Evolutionary conservation across 2,113 vertebrate genomes (phyloP).

Genomic region (Prietella phreatophila): DNA sequence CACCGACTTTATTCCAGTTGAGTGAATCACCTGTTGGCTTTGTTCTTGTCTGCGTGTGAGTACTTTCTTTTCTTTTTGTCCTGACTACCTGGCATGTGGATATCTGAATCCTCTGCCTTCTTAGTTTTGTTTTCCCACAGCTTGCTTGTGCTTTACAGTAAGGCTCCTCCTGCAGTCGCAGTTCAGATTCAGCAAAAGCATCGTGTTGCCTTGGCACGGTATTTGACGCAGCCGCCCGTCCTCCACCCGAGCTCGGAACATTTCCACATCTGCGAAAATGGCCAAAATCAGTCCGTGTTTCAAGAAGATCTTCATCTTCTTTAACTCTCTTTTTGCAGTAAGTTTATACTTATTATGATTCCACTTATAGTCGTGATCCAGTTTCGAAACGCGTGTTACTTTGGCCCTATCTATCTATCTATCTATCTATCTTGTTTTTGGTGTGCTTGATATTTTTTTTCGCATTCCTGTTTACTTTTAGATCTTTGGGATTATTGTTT

Average conservation of each 20-base stretch:
- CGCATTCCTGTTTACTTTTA: not conserved
- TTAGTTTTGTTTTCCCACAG: not conserved
- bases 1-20: no score
- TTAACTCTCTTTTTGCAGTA: conserved; percentile 30
- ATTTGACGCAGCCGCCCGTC: not conserved
- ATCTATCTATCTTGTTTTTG: not conserved
- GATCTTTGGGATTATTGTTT: not conserved
- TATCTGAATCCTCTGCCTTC: not conserved
- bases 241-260: not conserved
- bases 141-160: not conserved
- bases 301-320: conserved; percentile 14
- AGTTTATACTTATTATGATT: not conserved
- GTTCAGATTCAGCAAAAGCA: not conserved
- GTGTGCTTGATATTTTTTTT: not conserved
- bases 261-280: not conserved
- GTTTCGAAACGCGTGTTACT: not conserved
- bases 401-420: no score
- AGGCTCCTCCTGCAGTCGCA: not conserved
- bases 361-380: not conserved
- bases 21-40: not conserved
- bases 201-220: not conserved
- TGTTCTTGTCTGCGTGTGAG: not conserved
- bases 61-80: not conserved
- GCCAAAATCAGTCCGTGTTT: conserved; percentile 20
- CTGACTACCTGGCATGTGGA: not conserved